These are phyloP conservation scores for Propithecus deckenii DNA, from an alignment of 2,797 vertebrate species.

Conservation along the genomic window DNA sequence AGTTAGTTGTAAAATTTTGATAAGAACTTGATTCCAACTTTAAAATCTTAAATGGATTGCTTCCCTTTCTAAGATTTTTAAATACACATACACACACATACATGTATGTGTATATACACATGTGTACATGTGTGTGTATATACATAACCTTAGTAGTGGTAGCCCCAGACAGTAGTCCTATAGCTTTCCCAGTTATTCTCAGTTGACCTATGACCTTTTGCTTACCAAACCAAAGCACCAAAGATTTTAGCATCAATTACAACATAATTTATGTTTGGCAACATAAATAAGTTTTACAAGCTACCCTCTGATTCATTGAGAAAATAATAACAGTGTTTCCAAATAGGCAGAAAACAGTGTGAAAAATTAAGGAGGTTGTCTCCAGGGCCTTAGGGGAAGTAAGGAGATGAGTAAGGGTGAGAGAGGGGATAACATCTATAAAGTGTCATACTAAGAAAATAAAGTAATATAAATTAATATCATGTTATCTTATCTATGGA, in stretches of 20 bases:
- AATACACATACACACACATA: background rate
- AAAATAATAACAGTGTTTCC: background rate
- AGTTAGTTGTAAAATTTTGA: background rate
- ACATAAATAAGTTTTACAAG: background rate
- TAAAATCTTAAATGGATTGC: background rate
- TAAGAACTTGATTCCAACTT: constrained; percentile 42
- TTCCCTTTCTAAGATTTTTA: background rate
- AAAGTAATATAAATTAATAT: background rate
- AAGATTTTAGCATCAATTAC: background rate
- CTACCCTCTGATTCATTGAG: background rate
- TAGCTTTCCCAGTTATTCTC: background rate
- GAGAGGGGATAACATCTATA: background rate
- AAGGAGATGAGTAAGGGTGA: background rate
- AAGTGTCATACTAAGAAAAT: background rate
- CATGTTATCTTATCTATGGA: background rate
- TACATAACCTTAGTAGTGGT: rapidly evolving
- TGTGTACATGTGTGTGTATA: background rate
- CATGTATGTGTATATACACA: background rate
- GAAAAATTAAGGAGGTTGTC: background rate
- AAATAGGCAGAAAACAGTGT: background rate
- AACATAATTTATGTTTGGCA: background rate
- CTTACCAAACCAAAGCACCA: background rate
- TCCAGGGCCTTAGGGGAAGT: background rate
- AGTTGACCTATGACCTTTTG: constrained; percentile 1
- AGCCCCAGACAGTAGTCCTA: background rate